Conservation (phyloP, 23 tunicate species). For the Styela plicata region DNA sequence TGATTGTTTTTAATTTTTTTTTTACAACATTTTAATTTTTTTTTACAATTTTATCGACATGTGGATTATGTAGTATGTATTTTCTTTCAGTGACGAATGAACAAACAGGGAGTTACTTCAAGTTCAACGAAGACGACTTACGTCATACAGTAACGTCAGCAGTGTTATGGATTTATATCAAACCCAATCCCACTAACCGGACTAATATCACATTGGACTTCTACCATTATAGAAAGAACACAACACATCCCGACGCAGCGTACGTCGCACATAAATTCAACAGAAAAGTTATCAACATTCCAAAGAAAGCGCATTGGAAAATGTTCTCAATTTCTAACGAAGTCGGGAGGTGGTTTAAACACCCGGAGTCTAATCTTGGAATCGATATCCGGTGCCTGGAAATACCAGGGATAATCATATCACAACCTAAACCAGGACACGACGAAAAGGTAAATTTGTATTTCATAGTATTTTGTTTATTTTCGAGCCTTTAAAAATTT, state of each 20-base stretch:
- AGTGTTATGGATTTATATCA: conserved; percentile 2
- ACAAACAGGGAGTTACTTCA: background rate
- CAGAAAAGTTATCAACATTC: background rate
- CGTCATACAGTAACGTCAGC: conserved; percentile 17
- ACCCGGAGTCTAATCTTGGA: conserved; percentile 10
- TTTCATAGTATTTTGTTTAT: background rate
- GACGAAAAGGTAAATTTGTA: background rate
- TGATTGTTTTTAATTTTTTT: too few relatives aligned
- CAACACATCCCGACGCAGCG: background rate
- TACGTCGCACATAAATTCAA: background rate
- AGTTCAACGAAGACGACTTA: background rate
- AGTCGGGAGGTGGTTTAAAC: conserved; percentile 5
- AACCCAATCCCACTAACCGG: background rate
- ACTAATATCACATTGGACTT: background rate
- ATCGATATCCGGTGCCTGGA: background rate
- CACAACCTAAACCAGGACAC: background rate
- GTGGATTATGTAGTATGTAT: too few relatives aligned
- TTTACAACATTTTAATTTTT: too few relatives aligned
- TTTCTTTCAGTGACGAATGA: background rate
- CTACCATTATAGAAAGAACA: background rate
- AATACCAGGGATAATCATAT: background rate
- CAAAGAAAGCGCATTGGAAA: conserved; percentile 1
- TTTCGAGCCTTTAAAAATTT: too few relatives aligned
- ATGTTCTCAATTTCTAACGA: background rate
- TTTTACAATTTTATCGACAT: too few relatives aligned